Percentiles rank a stretch among this genome's conserved stretches.
Conservation (phyloP, 2,888 invertebrate species). For the Teleiodes luculella region DNA sequence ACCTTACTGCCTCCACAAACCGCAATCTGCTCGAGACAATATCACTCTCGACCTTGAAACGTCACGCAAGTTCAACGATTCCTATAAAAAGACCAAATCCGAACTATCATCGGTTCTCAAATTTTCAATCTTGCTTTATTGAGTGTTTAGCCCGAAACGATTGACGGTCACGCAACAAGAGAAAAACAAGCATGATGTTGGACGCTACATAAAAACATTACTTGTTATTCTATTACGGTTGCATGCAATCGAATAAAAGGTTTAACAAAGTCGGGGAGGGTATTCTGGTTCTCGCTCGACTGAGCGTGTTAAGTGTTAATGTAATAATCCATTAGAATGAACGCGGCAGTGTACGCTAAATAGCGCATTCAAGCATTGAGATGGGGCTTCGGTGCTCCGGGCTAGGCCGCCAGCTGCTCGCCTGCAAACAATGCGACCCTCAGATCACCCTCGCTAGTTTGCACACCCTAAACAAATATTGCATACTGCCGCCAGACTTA, state of each 20-base stretch:
- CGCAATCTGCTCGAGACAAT: background rate
- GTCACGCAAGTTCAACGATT: conserved; percentile 34
- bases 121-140: conserved; percentile 44
- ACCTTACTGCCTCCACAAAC: conserved; percentile 23
- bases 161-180: conserved; percentile 39
- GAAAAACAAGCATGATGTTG: conserved; percentile 42
- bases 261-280: conserved; percentile 56
- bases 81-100: conserved; percentile 25
- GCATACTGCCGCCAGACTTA: conserved; percentile 43
- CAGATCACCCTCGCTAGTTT: conserved; percentile 66
- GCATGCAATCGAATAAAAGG: conserved; percentile 50
- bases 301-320: conserved; percentile 77
- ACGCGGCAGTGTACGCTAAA: conserved; percentile 73
- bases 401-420: conserved; percentile 68
- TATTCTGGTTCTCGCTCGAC: conserved; percentile 66
- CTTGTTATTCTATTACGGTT: conserved; percentile 59
- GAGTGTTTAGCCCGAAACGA: conserved; percentile 44
- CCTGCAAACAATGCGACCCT: conserved; percentile 70
- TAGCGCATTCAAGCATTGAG: conserved; percentile 73
- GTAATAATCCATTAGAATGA: conserved; percentile 78
- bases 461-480: conserved; percentile 72
- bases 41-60: conserved; percentile 28
- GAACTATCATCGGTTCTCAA: conserved; percentile 29
- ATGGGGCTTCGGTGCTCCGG: conserved; percentile 27
- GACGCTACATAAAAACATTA: conserved; percentile 49